Evolutionary conservation across 2,113 vertebrate species (phyloP), one percentile per base, ranked within the genome.

Genomic region (Gymnarchus niloticus): DNA sequence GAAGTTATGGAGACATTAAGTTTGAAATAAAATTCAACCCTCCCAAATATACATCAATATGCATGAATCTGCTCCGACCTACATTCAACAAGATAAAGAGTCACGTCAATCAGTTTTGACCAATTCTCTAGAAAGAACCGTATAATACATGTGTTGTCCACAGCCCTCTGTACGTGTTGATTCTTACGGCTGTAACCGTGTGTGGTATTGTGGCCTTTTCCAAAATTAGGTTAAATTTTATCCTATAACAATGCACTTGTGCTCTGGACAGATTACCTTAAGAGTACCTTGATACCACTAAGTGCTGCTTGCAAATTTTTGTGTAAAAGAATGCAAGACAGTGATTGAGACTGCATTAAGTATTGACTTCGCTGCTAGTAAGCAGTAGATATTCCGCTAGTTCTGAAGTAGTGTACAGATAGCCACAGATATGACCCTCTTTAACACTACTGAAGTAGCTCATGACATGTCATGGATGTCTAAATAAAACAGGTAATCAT

Each of bases 121-220:
- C 52, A 78, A 19, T 21, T 8, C 84, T 46, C 73, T 48, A 19
- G 51, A 46, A 52, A 73, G 84, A 78, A 80, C 52, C 56, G 54
- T 56, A 78, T 57, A 85, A 78, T 78, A 49, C 82, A 65, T 85
- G 33, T 61, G 80, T 65, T 76, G 51, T 81, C 49, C 48, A 73
- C 57, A 49, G 52, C 48, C 37, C 28, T 73, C 76, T 17, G 23
- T 41, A 10, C 57, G 41, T 84, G 57, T 83, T 25, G 48, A 46
- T 65, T 25, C 54, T 69, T 57, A 25, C 6, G 44, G 41, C 21
- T 80, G 23, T n/a, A 51, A 86, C 44, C 57, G 19, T 37, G 44
- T 59, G 8, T 76, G 56, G n/a, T 33, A 81, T 1, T 23, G 33
- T 57, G 52, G 44, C 33, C 41, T 83, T 83, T 77, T 56, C 46